Base-by-base conservation (phyloP, 2,888 invertebrate genomes). In the Galeopsomyia nigrocyanea region DNA sequence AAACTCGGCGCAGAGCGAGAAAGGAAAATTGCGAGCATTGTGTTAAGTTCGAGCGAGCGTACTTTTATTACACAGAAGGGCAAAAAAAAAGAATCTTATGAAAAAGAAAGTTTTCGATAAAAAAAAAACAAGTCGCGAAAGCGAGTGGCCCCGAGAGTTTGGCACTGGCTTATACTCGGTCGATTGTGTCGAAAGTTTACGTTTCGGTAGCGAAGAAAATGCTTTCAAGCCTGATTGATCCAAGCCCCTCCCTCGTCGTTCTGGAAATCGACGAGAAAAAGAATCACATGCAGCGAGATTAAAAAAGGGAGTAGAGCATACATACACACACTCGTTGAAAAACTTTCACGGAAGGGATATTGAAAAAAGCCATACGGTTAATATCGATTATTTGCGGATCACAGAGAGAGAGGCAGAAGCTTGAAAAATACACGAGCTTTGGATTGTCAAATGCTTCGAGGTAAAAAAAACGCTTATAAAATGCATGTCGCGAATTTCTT, bases 211-310 rank as follows among this genome's bases (percentile, higher is more conserved):
- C 73, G 64, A 39, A 13, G 58, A 68, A 71, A 74, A 70, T 70
- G 70, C 74, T 74, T 70, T 74, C 60, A 70, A 67, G 64, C 70
- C 70, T 74, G 74, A 74, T 74, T 74, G 74, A 74, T 74, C 70
- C 64, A 5, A 26, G 26, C 26, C 26, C 26, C 26, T 26, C 26
- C 5, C 26, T 2, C 5, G 2, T 2, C 26, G 26, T 26, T 3
- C 26, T 58, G 49, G 74, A 67, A 74, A 74, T 62, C 51, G 65
- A 69, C 68, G 60, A 61, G 65, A 72, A 72, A 69, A 74, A 74
- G 69, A 74, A 71, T 74, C 74, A 65, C 74, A 74, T 74, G 74
- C 70, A 74, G 64, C 46, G 68, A 69, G 73, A 69, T 73, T 73
- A 73, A 73, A 73, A 65, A 56, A n/a, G n/a, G 51, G 31, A 46